Evolutionary conservation across 2,797 vertebrate species (phyloP).

Genomic region (Ibycter americanus): DNA sequence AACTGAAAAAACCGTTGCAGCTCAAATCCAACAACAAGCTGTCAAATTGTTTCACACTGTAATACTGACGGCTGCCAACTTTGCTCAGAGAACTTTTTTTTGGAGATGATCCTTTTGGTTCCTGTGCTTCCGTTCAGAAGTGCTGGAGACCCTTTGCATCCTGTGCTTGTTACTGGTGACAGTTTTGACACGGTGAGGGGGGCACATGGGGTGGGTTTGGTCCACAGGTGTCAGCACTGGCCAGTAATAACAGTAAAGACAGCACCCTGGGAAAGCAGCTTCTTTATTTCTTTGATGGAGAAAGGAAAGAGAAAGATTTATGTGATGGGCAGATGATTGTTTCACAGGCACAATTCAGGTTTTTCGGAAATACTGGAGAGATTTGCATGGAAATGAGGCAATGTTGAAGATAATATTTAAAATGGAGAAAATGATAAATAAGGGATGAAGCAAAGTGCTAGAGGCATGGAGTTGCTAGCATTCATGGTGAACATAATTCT

Average conservation of each 20-base stretch:
- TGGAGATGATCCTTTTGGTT: conserved; percentile 25
- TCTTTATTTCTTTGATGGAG: neutral
- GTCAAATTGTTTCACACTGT: neutral
- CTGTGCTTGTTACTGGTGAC: conserved; percentile 51
- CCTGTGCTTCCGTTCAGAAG: neutral
- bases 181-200: conserved; percentile 2
- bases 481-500: neutral
- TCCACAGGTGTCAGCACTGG: neutral
- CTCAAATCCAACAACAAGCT: neutral
- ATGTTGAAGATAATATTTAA: neutral
- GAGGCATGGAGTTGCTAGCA: neutral
- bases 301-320: neutral
- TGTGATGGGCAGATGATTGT: neutral
- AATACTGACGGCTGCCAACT: conserved; percentile 52
- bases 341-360: neutral
- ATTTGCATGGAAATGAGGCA: neutral
- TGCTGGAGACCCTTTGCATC: conserved; percentile 1
- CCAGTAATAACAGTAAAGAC: neutral
- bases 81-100: neutral
- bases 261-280: neutral
- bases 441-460: neutral
- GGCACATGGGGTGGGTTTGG: conserved; percentile 41
- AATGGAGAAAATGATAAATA: neutral
- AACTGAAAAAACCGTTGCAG: fast-evolving
- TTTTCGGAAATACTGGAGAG: neutral